A percentile compares a stretch with the other conserved stretches of the same genome.
phyloP scores from a whole-genome alignment of 1,140 invertebrate genomes.

The Danaus melanippus region DNA sequence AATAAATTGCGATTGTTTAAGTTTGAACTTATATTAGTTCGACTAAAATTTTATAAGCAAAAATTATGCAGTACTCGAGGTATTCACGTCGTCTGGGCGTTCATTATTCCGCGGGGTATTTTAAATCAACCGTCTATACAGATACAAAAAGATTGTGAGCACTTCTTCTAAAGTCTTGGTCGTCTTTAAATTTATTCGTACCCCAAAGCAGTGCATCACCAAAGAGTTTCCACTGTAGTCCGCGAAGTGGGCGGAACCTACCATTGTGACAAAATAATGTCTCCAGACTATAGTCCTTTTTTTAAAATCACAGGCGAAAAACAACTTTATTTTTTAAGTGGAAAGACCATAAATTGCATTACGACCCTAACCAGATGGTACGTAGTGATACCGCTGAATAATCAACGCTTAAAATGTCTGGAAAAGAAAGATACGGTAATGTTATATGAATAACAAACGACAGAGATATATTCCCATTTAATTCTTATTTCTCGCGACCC shows the following conservation, averaged over 20 bases:
- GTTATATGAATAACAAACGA: conserved; percentile 71
- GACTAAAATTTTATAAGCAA: too few relatives aligned
- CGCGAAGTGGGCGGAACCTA: conserved; percentile 56
- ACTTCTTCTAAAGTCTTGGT: conserved; percentile 37
- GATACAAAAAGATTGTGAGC: conserved; percentile 46
- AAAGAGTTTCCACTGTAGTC: conserved; percentile 50
- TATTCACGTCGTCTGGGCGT: conserved; percentile 12
- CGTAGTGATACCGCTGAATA: conserved; percentile 63
- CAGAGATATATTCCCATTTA: conserved; percentile 66
- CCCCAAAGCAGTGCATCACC: conserved; percentile 66
- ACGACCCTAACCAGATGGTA: conserved; percentile 50
- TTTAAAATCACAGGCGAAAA: conserved; percentile 29
- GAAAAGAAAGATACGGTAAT: conserved; percentile 71
- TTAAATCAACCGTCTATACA: conserved; percentile 38
- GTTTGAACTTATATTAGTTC: too few relatives aligned
- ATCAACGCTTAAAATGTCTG: conserved; percentile 71
- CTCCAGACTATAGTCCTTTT: conserved; percentile 52
- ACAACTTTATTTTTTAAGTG: conserved; percentile 29
- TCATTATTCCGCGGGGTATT: conserved; percentile 40
- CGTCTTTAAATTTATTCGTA: conserved; percentile 65
- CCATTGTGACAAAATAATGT: conserved; percentile 71
- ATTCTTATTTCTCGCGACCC: conserved; percentile 57
- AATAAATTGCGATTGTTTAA: too few relatives aligned
- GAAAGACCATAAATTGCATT: conserved; percentile 33
- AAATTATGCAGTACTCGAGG: conserved; percentile 14